phyloP scores from a whole-genome alignment of 2,888 invertebrate species.

The Brachyptera risi region DNA sequence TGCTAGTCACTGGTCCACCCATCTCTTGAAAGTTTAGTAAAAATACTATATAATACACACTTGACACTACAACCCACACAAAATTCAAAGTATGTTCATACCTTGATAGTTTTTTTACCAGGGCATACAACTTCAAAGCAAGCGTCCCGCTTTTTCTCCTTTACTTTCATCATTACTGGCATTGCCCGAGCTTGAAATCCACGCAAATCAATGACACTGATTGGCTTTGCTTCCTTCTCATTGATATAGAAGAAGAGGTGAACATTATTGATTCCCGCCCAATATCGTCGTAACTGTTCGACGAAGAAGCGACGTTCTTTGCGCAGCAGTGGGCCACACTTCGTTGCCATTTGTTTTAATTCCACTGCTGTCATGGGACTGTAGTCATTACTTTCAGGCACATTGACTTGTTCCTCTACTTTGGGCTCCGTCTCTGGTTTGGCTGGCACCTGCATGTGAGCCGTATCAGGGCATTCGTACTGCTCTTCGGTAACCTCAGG shows the following conservation, averaged over 20 bases:
- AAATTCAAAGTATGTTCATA: no score
- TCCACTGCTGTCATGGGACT: not conserved
- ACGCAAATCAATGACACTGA: conserved; percentile 35
- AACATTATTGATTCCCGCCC: conserved; percentile 37
- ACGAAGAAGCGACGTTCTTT: conserved; percentile 38
- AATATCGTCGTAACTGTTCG: conserved; percentile 37
- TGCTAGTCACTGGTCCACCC: no score
- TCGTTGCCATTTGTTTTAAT: conserved; percentile 29
- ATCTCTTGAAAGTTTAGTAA: no score
- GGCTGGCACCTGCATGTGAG: no score
- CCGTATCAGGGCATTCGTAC: not conserved
- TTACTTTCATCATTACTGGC: conserved; percentile 23
- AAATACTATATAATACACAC: no score
- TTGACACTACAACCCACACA: no score
- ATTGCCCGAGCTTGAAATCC: conserved; percentile 38
- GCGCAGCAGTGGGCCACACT: conserved; percentile 37
- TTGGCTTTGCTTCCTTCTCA: conserved; percentile 38
- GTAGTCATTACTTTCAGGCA: no score
- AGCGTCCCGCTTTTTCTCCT: conserved; percentile 36
- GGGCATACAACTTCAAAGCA: conserved; percentile 40
- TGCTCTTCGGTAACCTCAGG: not conserved
- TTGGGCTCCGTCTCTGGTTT: no score
- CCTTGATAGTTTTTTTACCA: conserved; percentile 40
- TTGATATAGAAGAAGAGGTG: conserved; percentile 37
- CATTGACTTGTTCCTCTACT: no score